Percentiles rank a stretch among this genome's conserved stretches.
Evolutionary conservation across 1,140 invertebrate species (phyloP).

Genomic region (Diuraphis noxia): DNA sequence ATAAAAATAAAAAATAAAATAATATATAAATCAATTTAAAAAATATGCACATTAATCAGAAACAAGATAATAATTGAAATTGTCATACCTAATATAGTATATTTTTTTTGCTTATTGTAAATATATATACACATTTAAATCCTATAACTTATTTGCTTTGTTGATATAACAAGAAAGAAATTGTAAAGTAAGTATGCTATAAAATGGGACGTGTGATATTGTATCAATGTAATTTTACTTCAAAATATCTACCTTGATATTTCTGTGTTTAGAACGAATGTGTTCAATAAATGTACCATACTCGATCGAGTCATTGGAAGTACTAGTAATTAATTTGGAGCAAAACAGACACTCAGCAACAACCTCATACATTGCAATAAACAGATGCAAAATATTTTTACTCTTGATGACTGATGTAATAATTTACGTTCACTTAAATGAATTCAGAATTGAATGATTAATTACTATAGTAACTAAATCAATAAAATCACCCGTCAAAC

Average conservation of each 20-base stretch:
- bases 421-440: not conserved
- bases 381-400: not conserved
- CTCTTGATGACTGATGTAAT: not conserved
- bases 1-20: too few species aligned
- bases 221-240: not conserved
- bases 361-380: conserved; percentile 11
- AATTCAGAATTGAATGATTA: not conserved
- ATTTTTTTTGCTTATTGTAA: not conserved
- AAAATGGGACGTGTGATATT: not conserved
- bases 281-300: conserved; percentile 19
- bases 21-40: not conserved
- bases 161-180: not conserved
- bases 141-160: not conserved
- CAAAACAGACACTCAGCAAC: conserved; percentile 1
- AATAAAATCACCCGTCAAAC: not conserved
- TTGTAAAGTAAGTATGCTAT: not conserved
- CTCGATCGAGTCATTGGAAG: not conserved
- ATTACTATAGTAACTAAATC: conserved; percentile 2
- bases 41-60: not conserved
- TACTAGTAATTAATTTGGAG: not conserved
- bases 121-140: not conserved
- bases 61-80: not conserved
- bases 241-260: conserved; percentile 14
- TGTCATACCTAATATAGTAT: not conserved
- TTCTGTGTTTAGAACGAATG: not conserved